A percentile compares a stretch with the other conserved stretches of the same genome.
These are phyloP conservation scores for Pipistrellus pipistrellus DNA, from an alignment of 2,797 vertebrate species.

Conservation along the genomic window DNA sequence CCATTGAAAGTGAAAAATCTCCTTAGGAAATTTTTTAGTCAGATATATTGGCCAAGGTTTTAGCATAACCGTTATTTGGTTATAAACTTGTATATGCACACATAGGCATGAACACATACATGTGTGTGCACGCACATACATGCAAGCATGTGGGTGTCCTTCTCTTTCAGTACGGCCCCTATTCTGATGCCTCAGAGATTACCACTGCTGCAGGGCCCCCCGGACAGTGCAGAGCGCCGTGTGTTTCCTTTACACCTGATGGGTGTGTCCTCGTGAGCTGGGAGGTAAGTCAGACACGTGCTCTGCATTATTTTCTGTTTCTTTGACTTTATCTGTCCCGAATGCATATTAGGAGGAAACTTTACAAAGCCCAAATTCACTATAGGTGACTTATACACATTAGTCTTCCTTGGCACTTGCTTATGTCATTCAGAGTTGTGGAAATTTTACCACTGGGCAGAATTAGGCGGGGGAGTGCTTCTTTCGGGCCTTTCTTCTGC, in stretches of 20 bases:
- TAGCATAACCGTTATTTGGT: not conserved
- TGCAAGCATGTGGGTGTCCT: not conserved
- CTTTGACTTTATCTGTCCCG: conserved; percentile 15
- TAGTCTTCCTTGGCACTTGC: not conserved
- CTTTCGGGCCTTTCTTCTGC: not conserved
- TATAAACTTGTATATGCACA: not conserved
- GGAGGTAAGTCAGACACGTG: conserved; percentile 92
- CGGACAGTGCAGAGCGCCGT: conserved; percentile 94
- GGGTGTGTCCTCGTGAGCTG: conserved; percentile 93
- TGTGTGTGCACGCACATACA: not conserved
- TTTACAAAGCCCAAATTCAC: not conserved
- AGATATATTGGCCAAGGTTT: not conserved
- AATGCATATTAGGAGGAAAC: not conserved
- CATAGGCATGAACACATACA: not conserved
- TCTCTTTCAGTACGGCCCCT: conserved; percentile 91
- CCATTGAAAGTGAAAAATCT: not conserved
- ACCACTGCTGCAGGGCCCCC: conserved; percentile 96
- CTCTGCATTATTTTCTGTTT: rapidly evolving
- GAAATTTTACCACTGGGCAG: not conserved
- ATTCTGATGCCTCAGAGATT: conserved; percentile 93
- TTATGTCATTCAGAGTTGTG: not conserved
- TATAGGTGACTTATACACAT: not conserved
- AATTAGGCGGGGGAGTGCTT: not conserved
- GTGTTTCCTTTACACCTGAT: conserved; percentile 92
- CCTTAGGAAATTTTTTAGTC: not conserved